A percentile compares a stretch with the other conserved stretches of the same genome.
Evolutionary conservation across 2,113 vertebrate species (phyloP).

Genomic region (Theristicus caerulescens): DNA sequence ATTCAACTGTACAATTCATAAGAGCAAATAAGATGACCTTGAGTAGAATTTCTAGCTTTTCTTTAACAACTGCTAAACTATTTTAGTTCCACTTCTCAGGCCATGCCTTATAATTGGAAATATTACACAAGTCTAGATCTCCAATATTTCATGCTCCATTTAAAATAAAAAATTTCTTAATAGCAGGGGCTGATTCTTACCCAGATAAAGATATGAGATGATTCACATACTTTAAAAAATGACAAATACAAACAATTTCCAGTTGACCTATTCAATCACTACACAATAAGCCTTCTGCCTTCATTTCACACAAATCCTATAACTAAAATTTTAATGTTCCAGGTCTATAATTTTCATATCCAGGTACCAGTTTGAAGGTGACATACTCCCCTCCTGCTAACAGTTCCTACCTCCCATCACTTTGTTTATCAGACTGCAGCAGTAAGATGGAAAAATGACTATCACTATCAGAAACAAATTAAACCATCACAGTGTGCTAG

Average conservation of each 20-base stretch:
- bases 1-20: neutral
- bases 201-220: neutral
- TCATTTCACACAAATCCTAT: neutral
- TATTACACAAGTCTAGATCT: neutral
- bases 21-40: neutral
- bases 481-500: neutral
- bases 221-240: neutral
- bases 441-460: neutral
- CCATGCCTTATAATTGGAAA: neutral
- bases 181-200: neutral
- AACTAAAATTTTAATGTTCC: neutral
- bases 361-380: neutral
- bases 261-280: neutral
- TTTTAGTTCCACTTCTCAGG: slow-evolving; percentile 16
- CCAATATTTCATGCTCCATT: slow-evolving; percentile 15
- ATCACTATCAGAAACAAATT: neutral
- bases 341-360: neutral
- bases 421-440: neutral
- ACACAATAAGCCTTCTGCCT: neutral
- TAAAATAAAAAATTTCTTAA: slow-evolving; percentile 21
- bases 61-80: slow-evolving; percentile 19
- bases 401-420: neutral
- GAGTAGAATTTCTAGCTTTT: slow-evolving; percentile 9
- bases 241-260: neutral
- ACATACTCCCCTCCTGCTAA: neutral